Base-by-base conservation (phyloP, 2,888 invertebrate species). In the Bhutanitis thaidina region DNA sequence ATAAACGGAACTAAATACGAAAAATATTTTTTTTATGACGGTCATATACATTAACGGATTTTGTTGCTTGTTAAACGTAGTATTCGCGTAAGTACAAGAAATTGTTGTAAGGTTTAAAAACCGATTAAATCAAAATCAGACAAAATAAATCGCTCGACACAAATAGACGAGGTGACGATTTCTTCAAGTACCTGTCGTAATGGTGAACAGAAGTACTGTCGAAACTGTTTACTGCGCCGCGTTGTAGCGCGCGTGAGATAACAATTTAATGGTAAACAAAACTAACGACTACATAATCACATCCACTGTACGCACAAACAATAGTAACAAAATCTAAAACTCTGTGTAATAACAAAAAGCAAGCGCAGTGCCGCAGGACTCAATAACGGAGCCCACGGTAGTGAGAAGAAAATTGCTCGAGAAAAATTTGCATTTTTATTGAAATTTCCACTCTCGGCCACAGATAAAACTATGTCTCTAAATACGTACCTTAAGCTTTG, bases 341-440 rank as follows among this genome's bases (percentile, higher is more conserved):
- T 9, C 32, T 30, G 14, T 34, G 67, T 43, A 43, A 73, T 74
- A 74, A 71, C 63, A 4, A 65, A 62, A 70, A 71, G 72, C 74
- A 56, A 72, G 70, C 69, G 74, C 74, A 71, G 77, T 70, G 79
- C 80, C 70, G 73, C 74, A 72, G 78, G 71, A 80, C 80, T 78
- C 78, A 82, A 80, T 83, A 82, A 80, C 72, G 62, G 65, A 71
- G 74, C 71, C 67, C 61, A 67, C 73, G 71, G 77, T 73, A 75
- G 73, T 74, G 73, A 74, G 70, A 77, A 79, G 80, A 77, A 87
- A 85, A 86, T 86, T 83, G 82, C 77, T 74, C 54, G 67, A 70
- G 69, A 72, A 76, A 77, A 83, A 87, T 88, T 89, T 81, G 79
- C 88, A 88, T 89, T 82, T 89, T 87, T 88, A 88, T 88, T 84